A percentile compares a stretch with the other conserved stretches of the same genome.
phyloP scores from a whole-genome alignment of 2,113 vertebrate genomes.

The Perca fluviatilis region DNA sequence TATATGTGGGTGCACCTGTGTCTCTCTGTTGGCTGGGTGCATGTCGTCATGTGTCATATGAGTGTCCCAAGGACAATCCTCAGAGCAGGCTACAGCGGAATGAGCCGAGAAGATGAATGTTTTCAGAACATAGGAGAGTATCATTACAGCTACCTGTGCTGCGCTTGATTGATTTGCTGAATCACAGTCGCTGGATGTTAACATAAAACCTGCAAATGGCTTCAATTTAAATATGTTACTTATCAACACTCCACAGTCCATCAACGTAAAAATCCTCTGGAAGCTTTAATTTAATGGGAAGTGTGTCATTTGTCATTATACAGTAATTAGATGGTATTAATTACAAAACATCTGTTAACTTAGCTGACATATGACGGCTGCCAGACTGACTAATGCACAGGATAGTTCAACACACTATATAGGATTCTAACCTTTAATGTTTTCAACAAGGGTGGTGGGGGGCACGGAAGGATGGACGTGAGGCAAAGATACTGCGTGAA shows the following conservation, averaged over 20 bases:
- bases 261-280: conserved; percentile 64
- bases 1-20: conserved; percentile 19
- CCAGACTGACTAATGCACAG: conserved; percentile 61
- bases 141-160: conserved; percentile 70
- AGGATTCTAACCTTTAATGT: conserved; percentile 11
- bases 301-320: conserved; percentile 78
- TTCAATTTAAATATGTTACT: conserved; percentile 80
- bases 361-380: conserved; percentile 60
- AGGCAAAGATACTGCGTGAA: not conserved
- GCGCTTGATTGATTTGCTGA: conserved; percentile 78
- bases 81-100: conserved; percentile 13
- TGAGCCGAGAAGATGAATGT: conserved; percentile 75
- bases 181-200: conserved; percentile 74
- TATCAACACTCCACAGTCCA: conserved; percentile 80
- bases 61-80: conserved; percentile 66
- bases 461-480: not conserved
- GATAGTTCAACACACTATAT: conserved; percentile 11
- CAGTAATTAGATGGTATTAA: conserved; percentile 81
- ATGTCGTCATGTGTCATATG: conserved; percentile 43
- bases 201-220: conserved; percentile 80
- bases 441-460: not conserved
- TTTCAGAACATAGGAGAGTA: conserved; percentile 62
- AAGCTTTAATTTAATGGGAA: conserved; percentile 73
- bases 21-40: conserved; percentile 18
- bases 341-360: conserved; percentile 77